Evolutionary conservation across 2,113 vertebrate genomes (phyloP).

Genomic region (Tetraodon nigroviridis): DNA sequence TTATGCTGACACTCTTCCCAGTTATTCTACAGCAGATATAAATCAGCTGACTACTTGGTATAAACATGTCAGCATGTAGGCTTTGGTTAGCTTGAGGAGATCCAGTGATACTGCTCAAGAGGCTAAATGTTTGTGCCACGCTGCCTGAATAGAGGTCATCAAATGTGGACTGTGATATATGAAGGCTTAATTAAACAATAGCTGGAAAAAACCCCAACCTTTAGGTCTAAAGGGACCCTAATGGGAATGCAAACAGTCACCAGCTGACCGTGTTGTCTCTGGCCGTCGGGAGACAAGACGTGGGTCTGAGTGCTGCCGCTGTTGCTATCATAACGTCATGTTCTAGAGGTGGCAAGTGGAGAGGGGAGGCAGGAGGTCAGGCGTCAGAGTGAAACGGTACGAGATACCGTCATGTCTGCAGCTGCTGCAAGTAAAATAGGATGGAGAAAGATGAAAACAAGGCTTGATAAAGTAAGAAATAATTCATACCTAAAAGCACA

Average conservation of each 20-base stretch:
- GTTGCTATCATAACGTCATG: slow-evolving; percentile 43
- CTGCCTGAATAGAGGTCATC: slow-evolving; percentile 5
- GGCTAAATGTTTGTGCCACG: not conserved
- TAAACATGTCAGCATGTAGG: slow-evolving; percentile 53
- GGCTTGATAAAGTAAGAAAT: slow-evolving; percentile 25
- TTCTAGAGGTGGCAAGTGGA: slow-evolving; percentile 30
- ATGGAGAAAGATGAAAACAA: slow-evolving; percentile 44
- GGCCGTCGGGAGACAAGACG: slow-evolving; percentile 30
- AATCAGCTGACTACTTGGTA: slow-evolving; percentile 40
- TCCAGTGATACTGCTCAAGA: slow-evolving; percentile 26
- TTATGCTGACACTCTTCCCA: slow-evolving; percentile 16
- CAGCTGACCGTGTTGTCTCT: slow-evolving; percentile 27
- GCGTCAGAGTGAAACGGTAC: slow-evolving; percentile 44
- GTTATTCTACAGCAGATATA: slow-evolving; percentile 26
- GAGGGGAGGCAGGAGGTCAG: slow-evolving; percentile 51
- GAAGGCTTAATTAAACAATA: slow-evolving; percentile 12
- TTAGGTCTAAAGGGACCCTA: not conserved
- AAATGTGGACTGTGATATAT: slow-evolving; percentile 9
- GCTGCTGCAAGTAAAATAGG: slow-evolving; percentile 39
- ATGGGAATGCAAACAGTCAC: slow-evolving; percentile 28
- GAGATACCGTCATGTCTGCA: slow-evolving; percentile 67
- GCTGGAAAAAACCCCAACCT: not conserved
- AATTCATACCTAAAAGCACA: slow-evolving; percentile 19
- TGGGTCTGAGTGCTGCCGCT: slow-evolving; percentile 38
- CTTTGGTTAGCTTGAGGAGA: slow-evolving; percentile 25